A percentile compares a stretch with the other conserved stretches of the same genome.
phyloP scores from a whole-genome alignment of 2,797 vertebrate species.

The Esox masquinongy region DNA sequence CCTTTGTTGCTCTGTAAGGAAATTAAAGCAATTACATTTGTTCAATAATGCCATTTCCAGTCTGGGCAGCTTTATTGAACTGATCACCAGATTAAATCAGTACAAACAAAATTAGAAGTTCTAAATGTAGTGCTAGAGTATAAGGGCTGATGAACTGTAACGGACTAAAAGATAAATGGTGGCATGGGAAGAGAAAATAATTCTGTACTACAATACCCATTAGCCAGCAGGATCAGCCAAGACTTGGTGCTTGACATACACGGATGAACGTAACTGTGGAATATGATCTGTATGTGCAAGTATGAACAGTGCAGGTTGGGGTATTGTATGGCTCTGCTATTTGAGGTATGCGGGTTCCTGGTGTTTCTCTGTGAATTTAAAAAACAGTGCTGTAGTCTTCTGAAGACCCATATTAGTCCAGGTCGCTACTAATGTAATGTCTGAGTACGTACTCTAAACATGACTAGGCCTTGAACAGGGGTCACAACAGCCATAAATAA shows the following conservation, averaged over 20 bases:
- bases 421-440: neutral
- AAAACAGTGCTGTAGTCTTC: neutral
- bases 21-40: neutral
- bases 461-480: constrained; percentile 10
- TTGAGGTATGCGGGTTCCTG: constrained; percentile 3
- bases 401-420: constrained; percentile 1
- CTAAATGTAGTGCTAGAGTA: constrained; percentile 44
- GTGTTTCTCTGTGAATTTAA: neutral
- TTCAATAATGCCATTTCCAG: constrained; percentile 21
- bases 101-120: constrained; percentile 54
- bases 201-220: neutral
- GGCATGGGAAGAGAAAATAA: neutral
- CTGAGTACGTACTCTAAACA: neutral
- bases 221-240: neutral
- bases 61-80: constrained; percentile 43
- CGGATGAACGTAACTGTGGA: neutral
- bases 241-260: neutral
- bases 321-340: neutral
- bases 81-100: constrained; percentile 44
- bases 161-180: constrained; percentile 12
- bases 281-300: neutral
- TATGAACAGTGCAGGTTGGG: neutral
- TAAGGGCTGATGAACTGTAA: constrained; percentile 28
- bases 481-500: constrained; percentile 2
- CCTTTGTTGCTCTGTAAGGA: neutral